These are phyloP conservation scores for Zaprionus nigranus DNA, from an alignment of 1,140 invertebrate species.

Conservation along the genomic window DNA sequence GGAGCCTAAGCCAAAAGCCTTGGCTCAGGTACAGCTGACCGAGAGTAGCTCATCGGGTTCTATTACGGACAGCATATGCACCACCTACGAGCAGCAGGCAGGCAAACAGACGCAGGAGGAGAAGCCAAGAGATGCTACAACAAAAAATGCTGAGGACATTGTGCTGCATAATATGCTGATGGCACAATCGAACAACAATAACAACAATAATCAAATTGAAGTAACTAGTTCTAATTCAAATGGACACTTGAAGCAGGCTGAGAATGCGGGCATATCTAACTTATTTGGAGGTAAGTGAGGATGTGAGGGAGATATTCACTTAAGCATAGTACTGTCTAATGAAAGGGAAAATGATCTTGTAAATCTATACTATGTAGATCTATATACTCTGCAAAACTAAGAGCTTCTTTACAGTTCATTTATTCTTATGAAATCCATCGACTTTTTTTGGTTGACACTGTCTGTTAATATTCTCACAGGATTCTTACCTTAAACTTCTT, in stretches of 20 bases:
- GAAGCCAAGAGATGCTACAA: constrained; percentile 7
- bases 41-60: constrained; percentile 88
- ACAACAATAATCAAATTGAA: constrained; percentile 38
- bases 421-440: no score
- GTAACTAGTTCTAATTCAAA: constrained; percentile 11
- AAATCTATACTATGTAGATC: no score
- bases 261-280: constrained; percentile 52
- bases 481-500: no score
- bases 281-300: constrained; percentile 62
- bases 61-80: constrained; percentile 87
- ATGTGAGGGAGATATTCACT: no score
- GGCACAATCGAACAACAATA: constrained; percentile 38
- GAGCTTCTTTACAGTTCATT: no score
- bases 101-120: constrained; percentile 38
- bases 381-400: no score
- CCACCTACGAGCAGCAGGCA: constrained; percentile 86
- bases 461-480: no score
- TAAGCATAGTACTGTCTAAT: no score
- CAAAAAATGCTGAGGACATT: constrained; percentile 15
- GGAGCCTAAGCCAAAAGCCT: constrained; percentile 15
- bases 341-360: no score
- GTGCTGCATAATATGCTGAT: constrained; percentile 38
- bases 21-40: constrained; percentile 84
- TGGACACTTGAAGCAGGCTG: constrained; percentile 46
- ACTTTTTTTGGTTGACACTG: no score